Percentiles rank a stretch among this genome's conserved stretches.
Conservation (phyloP, 2,113 vertebrate genomes). For the Coryphaenoides rupestris region DNA sequence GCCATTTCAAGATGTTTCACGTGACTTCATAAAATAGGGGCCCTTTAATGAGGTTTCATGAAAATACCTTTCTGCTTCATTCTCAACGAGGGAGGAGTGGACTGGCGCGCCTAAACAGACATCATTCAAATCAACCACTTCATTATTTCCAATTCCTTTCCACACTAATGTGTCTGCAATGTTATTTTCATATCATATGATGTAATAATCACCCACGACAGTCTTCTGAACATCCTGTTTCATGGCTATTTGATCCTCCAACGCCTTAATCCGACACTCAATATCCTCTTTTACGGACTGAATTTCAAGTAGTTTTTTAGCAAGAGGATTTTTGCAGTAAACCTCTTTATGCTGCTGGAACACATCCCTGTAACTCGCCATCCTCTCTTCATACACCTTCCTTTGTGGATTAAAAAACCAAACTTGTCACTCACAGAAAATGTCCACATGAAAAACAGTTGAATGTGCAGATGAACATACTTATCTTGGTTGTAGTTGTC, state of each 20-base stretch:
- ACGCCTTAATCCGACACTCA: constrained; percentile 52
- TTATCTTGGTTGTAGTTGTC: constrained; percentile 54
- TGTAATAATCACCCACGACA: constrained; percentile 49
- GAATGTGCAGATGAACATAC: constrained; percentile 42
- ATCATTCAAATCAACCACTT: constrained; percentile 17
- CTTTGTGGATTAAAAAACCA: constrained; percentile 43
- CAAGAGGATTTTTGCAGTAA: constrained; percentile 58
- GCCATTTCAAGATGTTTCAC: too few relatives aligned
- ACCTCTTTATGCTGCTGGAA: constrained; percentile 62
- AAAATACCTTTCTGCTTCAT: constrained; percentile 45
- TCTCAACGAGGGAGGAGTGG: constrained; percentile 24
- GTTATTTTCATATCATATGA: neutral
- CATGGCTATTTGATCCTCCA: constrained; percentile 54
- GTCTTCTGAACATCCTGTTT: constrained; percentile 54
- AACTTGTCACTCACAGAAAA: constrained; percentile 1
- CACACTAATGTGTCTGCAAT: constrained; percentile 1
- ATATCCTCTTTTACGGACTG: constrained; percentile 63
- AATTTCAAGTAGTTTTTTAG: constrained; percentile 57
- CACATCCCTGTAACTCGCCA: constrained; percentile 53
- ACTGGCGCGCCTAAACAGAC: constrained; percentile 27
- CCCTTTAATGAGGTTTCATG: neutral
- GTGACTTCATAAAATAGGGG: too few relatives aligned
- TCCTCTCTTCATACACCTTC: constrained; percentile 62
- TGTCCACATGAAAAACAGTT: neutral
- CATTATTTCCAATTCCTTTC: constrained; percentile 12